These are phyloP conservation scores for Kryptolebias marmoratus DNA, from an alignment of 2,113 vertebrate species.

Conservation along the genomic window DNA sequence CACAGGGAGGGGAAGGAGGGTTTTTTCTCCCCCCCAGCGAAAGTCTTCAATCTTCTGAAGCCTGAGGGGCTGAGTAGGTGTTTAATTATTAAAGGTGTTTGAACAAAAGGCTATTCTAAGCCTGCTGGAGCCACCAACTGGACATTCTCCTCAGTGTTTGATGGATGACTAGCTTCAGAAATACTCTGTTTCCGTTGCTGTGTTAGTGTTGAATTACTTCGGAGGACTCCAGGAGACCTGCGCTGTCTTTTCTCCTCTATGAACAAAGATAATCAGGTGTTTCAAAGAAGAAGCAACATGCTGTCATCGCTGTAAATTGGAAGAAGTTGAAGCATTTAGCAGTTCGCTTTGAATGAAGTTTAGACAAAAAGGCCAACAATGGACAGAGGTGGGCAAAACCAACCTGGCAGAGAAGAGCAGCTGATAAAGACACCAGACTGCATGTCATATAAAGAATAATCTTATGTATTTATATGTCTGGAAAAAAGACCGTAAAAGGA, in stretches of 20 bases:
- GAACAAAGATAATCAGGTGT: slow-evolving; percentile 23
- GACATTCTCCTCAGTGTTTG: slow-evolving; percentile 70
- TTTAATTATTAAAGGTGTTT: slow-evolving; percentile 84
- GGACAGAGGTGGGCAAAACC: too few species aligned
- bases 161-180: slow-evolving; percentile 66
- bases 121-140: slow-evolving; percentile 75
- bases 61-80: slow-evolving; percentile 75
- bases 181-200: slow-evolving; percentile 55
- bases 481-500: too few species aligned
- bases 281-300: slow-evolving; percentile 1
- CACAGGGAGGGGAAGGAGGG: slow-evolving; percentile 28
- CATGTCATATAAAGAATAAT: too few species aligned
- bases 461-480: too few species aligned
- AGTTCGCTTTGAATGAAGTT: too few species aligned
- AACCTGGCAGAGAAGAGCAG: too few species aligned
- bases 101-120: slow-evolving; percentile 81
- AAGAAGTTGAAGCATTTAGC: neutral
- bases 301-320: slow-evolving; percentile 2
- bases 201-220: slow-evolving; percentile 63
- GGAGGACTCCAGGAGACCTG: slow-evolving; percentile 53
- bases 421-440: too few species aligned
- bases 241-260: slow-evolving; percentile 15
- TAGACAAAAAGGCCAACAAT: too few species aligned
- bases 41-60: slow-evolving; percentile 74
- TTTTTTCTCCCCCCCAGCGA: slow-evolving; percentile 32